phyloP scores from a whole-genome alignment of 2,888 invertebrate genomes.

The Orthosia gracilis region DNA sequence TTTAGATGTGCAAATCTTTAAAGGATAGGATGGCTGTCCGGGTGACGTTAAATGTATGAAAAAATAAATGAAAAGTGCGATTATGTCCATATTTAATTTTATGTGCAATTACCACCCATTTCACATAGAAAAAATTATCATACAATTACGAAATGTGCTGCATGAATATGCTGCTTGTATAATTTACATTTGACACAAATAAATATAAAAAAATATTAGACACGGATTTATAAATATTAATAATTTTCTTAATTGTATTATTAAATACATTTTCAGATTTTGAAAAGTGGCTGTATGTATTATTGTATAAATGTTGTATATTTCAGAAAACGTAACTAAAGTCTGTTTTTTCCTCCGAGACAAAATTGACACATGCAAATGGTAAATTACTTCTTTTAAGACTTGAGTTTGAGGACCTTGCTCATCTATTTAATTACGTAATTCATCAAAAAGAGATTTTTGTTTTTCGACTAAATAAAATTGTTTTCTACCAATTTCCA shows the following conservation, averaged over 20 bases:
- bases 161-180: no score
- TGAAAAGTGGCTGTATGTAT: conserved; percentile 12
- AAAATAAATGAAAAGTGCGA: neutral
- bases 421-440: neutral
- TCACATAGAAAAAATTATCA: neutral
- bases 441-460: neutral
- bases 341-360: neutral
- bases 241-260: conserved; percentile 19
- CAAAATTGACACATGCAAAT: no score
- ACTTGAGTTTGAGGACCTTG: no score
- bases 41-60: neutral
- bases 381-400: no score
- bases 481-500: conserved; percentile 11
- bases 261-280: conserved; percentile 27
- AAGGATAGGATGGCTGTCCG: conserved; percentile 16
- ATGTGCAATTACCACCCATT: conserved; percentile 3
- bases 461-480: no score
- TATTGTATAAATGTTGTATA: conserved; percentile 26
- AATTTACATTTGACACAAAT: neutral
- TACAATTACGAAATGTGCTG: neutral
- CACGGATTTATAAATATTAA: neutral
- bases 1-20: conserved; percentile 30
- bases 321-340: neutral
- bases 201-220: conserved; percentile 17
- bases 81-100: neutral